Base-by-base conservation (phyloP, 2,888 invertebrate genomes). In the Acleris emargana region DNA sequence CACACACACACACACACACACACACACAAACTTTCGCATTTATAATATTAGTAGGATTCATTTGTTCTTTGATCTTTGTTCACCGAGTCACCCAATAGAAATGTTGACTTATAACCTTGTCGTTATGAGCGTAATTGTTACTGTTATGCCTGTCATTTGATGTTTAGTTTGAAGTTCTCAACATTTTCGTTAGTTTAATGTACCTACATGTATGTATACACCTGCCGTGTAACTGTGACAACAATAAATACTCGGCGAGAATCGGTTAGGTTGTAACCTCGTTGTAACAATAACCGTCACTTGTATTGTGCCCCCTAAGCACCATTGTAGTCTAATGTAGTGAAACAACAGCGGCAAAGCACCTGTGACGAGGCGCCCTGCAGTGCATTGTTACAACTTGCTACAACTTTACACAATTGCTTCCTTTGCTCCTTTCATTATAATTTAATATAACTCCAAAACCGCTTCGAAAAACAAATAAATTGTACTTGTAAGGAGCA, bases 251-350 rank as follows among this genome's bases (percentile, higher is more conserved):
- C 13, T 16, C n/a, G 4, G 5, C 13, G 43, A 43, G 43, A 16
- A 43, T 16, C 69, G 67, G 70, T 67, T 71, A 43, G 9, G 49
- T 28, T 58, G 59, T 49, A 61, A 62, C 61, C 70, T 32, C 6
- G 49, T 28, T 58, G 59, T 49, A 61, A 62, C 61, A 67, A 72
- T 69, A 71, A 71, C 70, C 73, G 74, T 69, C 69, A 53, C 67
- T 67, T 69, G 72, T 70, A 77, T 78, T 78, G 73, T 77, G 72
- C 67, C 71, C 72, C 69, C 71, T 61, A 68, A 73, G 68, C 72
- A 77, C 77, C 78, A 80, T 76, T 77, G 72, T 70, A 72, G 75
- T 69, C 63, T 77, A 80, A 81, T 76, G 79, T 80, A 73, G 75
- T 69, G 74, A 77, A 73, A 80, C 74, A 77, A 75, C 70, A 69